Evolutionary conservation across 2,797 vertebrate genomes (phyloP), one percentile per base, ranked within the genome.

Genomic region (Salarias fasciatus): DNA sequence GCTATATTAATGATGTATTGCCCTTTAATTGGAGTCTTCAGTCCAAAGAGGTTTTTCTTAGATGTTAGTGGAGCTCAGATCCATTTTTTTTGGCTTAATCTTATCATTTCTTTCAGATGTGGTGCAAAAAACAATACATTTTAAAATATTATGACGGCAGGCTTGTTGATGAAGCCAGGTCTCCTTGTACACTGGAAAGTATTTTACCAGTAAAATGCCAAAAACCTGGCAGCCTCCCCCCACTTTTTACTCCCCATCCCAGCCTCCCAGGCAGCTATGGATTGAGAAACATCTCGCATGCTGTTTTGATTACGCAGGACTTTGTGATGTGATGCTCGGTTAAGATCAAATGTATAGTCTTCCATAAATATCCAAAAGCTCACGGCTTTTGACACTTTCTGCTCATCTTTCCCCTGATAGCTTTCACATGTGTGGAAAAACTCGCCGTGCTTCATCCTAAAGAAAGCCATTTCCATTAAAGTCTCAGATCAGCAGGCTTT

Each of bases 391-490:
- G 89, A 89, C 89, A 90, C 86, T 72, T 90, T 86, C 81, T 88
- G 86, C 87, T 91, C 86, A 86, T 92, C 89, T 88, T 87, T 89
- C 85, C 58, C 59, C 49, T 89, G 86, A 92, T 92, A 70, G 78
- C 71, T 89, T 72, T 85, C 91, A 92, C 86, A 87, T 91, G 89
- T 90, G 80, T 70, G 77, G 69, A 84, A 86, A 79, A 42, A 65
- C 59, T 80, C 60, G 18, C 75, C 50, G 45, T 77, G 42, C 81
- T 80, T 78, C 48, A 69, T 68, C 75, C 75, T 63, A 50, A 76
- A 69, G 46, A 58, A 80, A 74, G 60, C 57, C 38, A 40, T 54
- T 70, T 53, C 55, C 73, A 72, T 73, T 77, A 60, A 33, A 50
- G 43, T 69, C 71, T 72, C n/a, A 58, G 53, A 77, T 54, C 55